Evolutionary conservation across 1,140 invertebrate species (phyloP), one percentile per base, ranked within the genome.

Genomic region (Pseudachorutes palmiensis): DNA sequence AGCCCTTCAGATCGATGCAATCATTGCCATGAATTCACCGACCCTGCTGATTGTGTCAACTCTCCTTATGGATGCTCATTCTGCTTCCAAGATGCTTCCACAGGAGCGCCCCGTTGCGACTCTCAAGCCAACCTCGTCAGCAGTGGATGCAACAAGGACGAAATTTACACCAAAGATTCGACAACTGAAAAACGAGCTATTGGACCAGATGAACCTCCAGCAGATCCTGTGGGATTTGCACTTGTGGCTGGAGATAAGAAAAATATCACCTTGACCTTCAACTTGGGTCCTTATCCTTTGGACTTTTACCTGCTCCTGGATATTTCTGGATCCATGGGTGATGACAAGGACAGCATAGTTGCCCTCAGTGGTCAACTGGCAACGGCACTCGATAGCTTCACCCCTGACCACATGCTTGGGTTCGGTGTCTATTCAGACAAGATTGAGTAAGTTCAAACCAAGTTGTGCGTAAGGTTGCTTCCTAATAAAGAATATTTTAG

Each of bases 261-360:
- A 12, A 60, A 60, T 31, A 29, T 60, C 14, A 60, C 58, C 3
- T 9, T 60, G 5, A 60, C 58, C 3, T 9, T 60, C 24, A 3
- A 29, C 5, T 29, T 60, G 9, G 30, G 5, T 12, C 9, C 24
- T 22, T 24, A 60, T 29, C 58, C 58, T 12, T 2, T 60, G 12
- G 58, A 60, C 58, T 12, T 60, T 9, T 60, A 60, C 30, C 12
- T 29, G 2, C 58, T 60, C 22, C 5, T 60, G 58, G 58, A 60
- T 29, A 29, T 60, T 22, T 60, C 58, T 3, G 58, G 58, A 2
- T 60, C 58, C 9, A 60, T 60, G 58, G 3, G 26, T 2, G 58
- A 60, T 24, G 58, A 60, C 29, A 60, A 60, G 30, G 29, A 3
- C 22, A 60, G 31, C 22, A 29, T 60, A 5, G 58, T 60, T 12